Evolutionary conservation across 2,888 invertebrate genomes (phyloP).

Genomic region (Parnassius orleans): DNA sequence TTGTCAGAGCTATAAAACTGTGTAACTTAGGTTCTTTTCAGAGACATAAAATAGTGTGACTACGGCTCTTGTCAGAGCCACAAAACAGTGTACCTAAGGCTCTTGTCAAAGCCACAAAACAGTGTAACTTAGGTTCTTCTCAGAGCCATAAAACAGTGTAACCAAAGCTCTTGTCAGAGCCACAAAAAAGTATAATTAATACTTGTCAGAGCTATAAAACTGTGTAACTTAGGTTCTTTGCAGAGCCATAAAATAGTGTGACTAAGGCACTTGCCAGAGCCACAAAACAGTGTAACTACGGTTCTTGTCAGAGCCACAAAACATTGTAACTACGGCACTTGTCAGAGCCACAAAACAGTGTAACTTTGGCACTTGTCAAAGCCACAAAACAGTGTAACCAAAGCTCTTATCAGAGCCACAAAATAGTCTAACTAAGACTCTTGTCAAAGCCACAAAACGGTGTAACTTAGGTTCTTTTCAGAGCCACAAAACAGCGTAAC

Average conservation of each 20-base stretch:
- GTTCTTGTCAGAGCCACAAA: constrained; percentile 24
- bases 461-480: constrained; percentile 1
- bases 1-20: neutral
- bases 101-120: neutral
- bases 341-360: constrained; percentile 14
- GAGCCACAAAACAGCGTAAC: constrained; percentile 2
- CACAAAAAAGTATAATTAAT: constrained; percentile 3
- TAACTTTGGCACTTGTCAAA: constrained; percentile 10
- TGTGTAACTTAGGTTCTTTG: constrained; percentile 24
- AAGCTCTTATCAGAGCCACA: neutral
- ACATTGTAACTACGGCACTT: constrained; percentile 23
- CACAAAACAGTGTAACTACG: constrained; percentile 18
- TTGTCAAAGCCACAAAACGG: constrained; percentile 1
- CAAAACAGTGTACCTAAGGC: no score
- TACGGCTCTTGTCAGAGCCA: no score
- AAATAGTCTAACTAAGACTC: constrained; percentile 14
- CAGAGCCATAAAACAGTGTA: constrained; percentile 1
- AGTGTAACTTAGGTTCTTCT: constrained; percentile 4
- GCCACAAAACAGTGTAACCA: neutral
- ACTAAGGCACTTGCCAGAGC: neutral
- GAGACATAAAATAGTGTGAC: no score
- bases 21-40: neutral
- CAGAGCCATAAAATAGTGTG: constrained; percentile 13
- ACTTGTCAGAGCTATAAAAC: constrained; percentile 4
- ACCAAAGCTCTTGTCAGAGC: constrained; percentile 25